A percentile compares a stretch with the other conserved stretches of the same genome.
Evolutionary conservation across 1,140 invertebrate species (phyloP).

Genomic region (Drepana arcuata): DNA sequence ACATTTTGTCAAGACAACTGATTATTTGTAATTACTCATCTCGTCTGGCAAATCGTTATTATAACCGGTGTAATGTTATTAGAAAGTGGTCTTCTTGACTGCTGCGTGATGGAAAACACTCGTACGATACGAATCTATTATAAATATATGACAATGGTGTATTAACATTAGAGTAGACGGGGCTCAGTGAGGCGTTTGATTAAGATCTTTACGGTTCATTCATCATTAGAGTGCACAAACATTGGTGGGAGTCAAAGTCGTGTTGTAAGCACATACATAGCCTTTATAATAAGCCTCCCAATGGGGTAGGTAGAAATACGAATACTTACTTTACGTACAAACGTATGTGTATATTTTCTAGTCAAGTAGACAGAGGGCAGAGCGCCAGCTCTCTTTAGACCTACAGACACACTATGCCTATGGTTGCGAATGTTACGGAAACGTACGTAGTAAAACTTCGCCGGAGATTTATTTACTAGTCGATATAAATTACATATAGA

Average conservation of each 20-base stretch:
- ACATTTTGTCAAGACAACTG: constrained; percentile 54
- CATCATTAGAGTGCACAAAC: constrained; percentile 31
- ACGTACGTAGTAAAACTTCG: no score
- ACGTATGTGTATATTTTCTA: no score
- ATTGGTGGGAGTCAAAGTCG: constrained; percentile 19
- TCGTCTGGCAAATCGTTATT: constrained; percentile 52
- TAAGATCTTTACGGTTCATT: constrained; percentile 40
- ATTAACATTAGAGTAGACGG: constrained; percentile 33
- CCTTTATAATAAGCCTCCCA: no score
- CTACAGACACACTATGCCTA: no score
- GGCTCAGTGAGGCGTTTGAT: constrained; percentile 17
- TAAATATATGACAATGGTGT: constrained; percentile 50
- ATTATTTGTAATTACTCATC: constrained; percentile 49
- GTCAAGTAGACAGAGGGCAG: no score
- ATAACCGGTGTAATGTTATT: constrained; percentile 40
- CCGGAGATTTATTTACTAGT: no score
- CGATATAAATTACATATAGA: no score
- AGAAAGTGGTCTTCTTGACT: constrained; percentile 41
- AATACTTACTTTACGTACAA: no score
- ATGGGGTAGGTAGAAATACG: no score
- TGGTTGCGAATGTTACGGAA: no score
- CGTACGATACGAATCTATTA: constrained; percentile 40
- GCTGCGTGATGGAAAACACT: constrained; percentile 28
- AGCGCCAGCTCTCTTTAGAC: no score
- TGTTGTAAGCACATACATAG: no score